These are phyloP conservation scores for Lichenostomus cassidix DNA, from an alignment of 2,113 vertebrate species.

Conservation along the genomic window DNA sequence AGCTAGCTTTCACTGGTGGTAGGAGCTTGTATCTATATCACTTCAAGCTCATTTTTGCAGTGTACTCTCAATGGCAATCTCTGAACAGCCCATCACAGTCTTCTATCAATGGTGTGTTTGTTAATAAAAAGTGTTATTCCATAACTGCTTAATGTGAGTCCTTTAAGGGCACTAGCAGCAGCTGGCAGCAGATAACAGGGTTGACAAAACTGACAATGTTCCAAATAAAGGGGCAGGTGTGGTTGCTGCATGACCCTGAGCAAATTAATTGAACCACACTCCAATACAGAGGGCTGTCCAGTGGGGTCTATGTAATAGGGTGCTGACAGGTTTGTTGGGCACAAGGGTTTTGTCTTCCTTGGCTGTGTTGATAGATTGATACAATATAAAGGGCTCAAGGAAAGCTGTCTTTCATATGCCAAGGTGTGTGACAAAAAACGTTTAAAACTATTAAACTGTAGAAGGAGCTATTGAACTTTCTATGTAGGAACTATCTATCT, in stretches of 20 bases:
- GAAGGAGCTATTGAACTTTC: not conserved
- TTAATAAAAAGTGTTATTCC: not conserved
- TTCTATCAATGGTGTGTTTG: not conserved
- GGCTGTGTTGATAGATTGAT: not conserved
- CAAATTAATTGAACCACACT: not conserved
- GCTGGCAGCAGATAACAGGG: not conserved
- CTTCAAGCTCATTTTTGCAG: not conserved
- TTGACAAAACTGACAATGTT: not conserved
- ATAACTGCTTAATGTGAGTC: not conserved
- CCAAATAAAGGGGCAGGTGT: not conserved
- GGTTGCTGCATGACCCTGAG: not conserved
- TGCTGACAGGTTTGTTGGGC: not conserved
- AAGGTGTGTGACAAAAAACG: not conserved
- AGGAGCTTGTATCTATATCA: not conserved
- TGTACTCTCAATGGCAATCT: not conserved
- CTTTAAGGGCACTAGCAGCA: not conserved
- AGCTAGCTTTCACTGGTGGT: not conserved
- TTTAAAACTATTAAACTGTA: not conserved
- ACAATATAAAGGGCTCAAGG: not conserved
- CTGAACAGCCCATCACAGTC: not conserved
- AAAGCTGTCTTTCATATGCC: not conserved
- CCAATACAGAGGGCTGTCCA: not conserved
- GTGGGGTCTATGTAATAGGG: not conserved
- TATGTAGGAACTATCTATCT: too few relatives aligned
- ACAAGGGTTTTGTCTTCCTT: not conserved